Evolutionary conservation across 92 coral and sea anemone genomes (phyloP), one percentile per base, ranked within the genome.

Genomic region (Actinernus sp.): DNA sequence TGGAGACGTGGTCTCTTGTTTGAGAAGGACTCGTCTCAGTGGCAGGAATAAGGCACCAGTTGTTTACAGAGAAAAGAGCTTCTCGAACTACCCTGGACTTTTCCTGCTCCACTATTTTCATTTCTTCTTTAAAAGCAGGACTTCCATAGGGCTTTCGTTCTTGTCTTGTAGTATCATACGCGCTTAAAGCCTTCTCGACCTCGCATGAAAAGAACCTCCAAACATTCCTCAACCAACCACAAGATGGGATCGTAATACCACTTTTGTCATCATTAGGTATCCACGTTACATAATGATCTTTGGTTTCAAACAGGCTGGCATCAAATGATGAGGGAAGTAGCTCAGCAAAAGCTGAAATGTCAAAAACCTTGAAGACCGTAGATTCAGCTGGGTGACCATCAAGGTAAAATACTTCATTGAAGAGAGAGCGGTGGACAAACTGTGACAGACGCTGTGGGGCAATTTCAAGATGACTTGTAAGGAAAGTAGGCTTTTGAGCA

Each of bases 31-130:
- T 33, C 12, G 66, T 60, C 22, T 83, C 76, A 12, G 70, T 65
- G 27, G 68, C 91, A 2, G 96, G 91, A 8, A 88, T 20, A 50
- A 88, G 69, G 45, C 91, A 67, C 90, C 91, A 88, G 10, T 77
- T 65, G 0, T 17, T 61, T 5, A 88, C 68, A 2, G 86, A 84
- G 2, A 57, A 14, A 1, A 88, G 57, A 19, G 65, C 21, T 18
- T 16, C 67, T 29, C 20, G 6, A 2, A 64, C 55, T 0, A 45
- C 22, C 8, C 43, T 26, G 49, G 22, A 36, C 70, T 63, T 56
- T 43, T 50, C 41, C 14, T 34, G 6, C 41, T 34, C 69, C 11
- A 34, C 18, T 43, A 26, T 54, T 11, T 49, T 52, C 0, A 21
- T n/a, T 30, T 6, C 47, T 14, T 52, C 25, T 11, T 49, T 23